phyloP scores from a whole-genome alignment of 2,113 vertebrate genomes.

The Lamprotornis superbus region DNA sequence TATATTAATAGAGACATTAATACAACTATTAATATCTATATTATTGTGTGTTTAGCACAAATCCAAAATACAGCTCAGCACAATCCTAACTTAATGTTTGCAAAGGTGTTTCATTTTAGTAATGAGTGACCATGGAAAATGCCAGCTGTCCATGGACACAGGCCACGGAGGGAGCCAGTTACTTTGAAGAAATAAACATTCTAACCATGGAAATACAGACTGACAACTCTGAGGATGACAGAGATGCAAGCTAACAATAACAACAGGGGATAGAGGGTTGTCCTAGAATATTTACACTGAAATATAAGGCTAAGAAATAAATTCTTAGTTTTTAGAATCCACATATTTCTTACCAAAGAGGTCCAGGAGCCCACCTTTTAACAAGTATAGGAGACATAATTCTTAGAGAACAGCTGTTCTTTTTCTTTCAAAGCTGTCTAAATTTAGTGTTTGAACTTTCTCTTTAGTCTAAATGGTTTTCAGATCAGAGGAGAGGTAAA shows the following conservation, averaged over 20 bases:
- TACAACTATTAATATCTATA: neutral
- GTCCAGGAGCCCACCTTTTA: neutral
- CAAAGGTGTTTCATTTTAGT: neutral
- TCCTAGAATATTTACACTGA: neutral
- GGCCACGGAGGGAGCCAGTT: neutral
- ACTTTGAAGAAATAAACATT: neutral
- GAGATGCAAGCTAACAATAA: neutral
- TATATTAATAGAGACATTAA: too few relatives aligned
- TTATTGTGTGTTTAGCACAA: neutral
- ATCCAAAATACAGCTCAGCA: neutral
- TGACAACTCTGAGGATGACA: neutral
- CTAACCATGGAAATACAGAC: neutral
- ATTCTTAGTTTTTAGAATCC: neutral
- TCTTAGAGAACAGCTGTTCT: neutral
- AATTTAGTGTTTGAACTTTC: neutral
- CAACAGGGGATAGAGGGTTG: neutral
- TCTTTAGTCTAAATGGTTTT: neutral
- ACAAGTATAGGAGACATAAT: neutral
- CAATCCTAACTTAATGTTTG: neutral
- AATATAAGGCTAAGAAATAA: neutral
- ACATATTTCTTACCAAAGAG: accelerated
- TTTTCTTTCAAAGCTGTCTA: neutral
- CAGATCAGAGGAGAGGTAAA: neutral
- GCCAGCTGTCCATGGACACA: neutral
- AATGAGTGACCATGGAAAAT: neutral